A percentile compares a stretch with the other conserved stretches of the same genome.
Conservation (phyloP, 2,797 vertebrate genomes). For the Hyperoplus immaculatus region DNA sequence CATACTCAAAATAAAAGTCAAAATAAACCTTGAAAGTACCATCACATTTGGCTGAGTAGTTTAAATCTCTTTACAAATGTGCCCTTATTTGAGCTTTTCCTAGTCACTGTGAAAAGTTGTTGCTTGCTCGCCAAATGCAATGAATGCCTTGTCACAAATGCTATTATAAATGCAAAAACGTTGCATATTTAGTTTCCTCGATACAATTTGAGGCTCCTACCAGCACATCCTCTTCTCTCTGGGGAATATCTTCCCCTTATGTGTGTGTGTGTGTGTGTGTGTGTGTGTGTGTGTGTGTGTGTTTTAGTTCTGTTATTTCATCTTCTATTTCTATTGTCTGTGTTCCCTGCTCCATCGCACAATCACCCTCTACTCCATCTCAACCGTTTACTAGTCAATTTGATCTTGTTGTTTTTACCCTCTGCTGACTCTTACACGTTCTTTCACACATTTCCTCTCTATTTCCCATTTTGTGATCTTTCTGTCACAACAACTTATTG, state of each 20-base stretch:
- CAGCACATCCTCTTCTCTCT: neutral
- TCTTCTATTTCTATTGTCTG: neutral
- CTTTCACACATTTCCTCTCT: neutral
- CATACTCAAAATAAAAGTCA: neutral
- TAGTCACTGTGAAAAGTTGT: neutral
- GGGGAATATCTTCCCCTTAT: neutral
- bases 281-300: too few relatives aligned
- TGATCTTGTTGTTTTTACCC: neutral
- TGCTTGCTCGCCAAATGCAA: neutral
- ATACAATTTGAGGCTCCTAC: constrained; percentile 3
- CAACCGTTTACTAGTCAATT: neutral
- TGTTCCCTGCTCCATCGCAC: neutral
- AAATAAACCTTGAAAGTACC: neutral
- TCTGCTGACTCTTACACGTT: neutral
- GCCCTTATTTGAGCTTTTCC: neutral
- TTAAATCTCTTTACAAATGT: constrained; percentile 2
- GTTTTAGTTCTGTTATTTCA: neutral
- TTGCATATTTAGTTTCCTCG: neutral
- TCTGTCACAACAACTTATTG: neutral
- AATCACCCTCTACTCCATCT: neutral
- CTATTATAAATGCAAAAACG: neutral
- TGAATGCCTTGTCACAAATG: neutral
- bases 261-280: too few relatives aligned
- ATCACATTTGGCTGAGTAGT: neutral
- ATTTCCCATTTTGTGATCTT: neutral